Evolutionary conservation across 2,113 vertebrate species (phyloP).

Genomic region (Emydura subglobosa): DNA sequence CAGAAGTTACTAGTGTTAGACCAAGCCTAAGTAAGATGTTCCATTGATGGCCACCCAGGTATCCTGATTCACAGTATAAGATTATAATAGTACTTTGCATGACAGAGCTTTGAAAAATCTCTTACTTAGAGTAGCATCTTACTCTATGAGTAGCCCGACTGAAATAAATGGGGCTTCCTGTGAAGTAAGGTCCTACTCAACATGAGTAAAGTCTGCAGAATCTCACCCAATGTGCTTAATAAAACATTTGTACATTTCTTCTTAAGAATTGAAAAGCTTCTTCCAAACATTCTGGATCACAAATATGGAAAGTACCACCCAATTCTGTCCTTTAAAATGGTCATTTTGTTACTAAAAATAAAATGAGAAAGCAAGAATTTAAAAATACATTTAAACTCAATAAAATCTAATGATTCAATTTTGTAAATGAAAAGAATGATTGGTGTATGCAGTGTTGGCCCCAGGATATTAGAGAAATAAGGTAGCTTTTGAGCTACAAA

Average conservation of each 20-base stretch:
- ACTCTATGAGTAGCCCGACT: not conserved
- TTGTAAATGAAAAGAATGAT: constrained; percentile 11
- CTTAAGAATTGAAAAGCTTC: not conserved
- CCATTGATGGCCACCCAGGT: not conserved
- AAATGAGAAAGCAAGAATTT: not conserved
- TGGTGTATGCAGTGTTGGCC: not conserved
- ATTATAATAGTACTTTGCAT: not conserved
- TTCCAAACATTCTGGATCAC: not conserved
- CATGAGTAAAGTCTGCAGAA: not conserved
- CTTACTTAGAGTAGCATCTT: not conserved
- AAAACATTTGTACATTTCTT: not conserved
- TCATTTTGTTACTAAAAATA: constrained; percentile 4
- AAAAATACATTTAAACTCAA: constrained; percentile 21
- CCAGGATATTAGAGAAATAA: not conserved
- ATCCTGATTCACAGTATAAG: not conserved
- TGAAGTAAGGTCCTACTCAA: not conserved
- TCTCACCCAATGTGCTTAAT: not conserved
- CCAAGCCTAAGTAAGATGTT: not conserved
- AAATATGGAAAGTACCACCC: not conserved
- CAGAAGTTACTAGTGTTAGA: not conserved
- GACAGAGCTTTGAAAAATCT: not conserved
- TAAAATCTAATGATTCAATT: constrained; percentile 30
- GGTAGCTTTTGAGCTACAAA: not conserved
- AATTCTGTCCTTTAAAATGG: not conserved
- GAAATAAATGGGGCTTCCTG: constrained; percentile 21